Base-by-base conservation (phyloP, 2,888 invertebrate genomes). In the Drosophila mimica region DNA sequence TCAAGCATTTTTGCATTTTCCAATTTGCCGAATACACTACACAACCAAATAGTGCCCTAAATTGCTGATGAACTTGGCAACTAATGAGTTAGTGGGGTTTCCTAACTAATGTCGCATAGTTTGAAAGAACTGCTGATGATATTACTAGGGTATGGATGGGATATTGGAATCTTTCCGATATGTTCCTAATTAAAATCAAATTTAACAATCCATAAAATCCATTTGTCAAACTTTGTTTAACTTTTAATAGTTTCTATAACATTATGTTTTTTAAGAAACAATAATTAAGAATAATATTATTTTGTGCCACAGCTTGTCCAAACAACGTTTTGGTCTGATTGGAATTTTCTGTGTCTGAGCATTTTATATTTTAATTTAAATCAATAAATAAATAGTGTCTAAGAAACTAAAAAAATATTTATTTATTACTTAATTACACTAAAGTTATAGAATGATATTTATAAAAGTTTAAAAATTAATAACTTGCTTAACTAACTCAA, bases 1-100 rank as follows among this genome's bases (percentile, higher is more conserved):
- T 81, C 58, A 75, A 86, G 63, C 75, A 83, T 80, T 84, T 86
- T 81, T 72, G 73, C 68, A 75, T 71, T 76, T 83, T 67, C 74
- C 72, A 81, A 86, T 75, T 74, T 69, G 36, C 58, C 58, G 53
- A 63, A 70, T 81, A 70, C 79, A 36, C 83, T 86, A 9, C 9
- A 25, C 17, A 13, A 48, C 13, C 4, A 31, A 0, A 8, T 17
- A 36, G 51, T 56, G 3, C 3, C 17, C 5, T 9, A 36, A 52
- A 52, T 40, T 25, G n/a, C n/a, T n/a, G 1, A 38, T 53, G 0
- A 33, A 34, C 28, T 33, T 59, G 3, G 54, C n/a, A 40, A 38
- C 15, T 9, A 4, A 2, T 15, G 25, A 25, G 1, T 15, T 20
- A 25, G 7, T 4, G 7, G 15, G 25, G 7, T 25, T 15, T 7